Percentiles rank a stretch among this genome's conserved stretches.
Evolutionary conservation across 2,888 invertebrate species (phyloP).

Genomic region (Drosophila algonquin): DNA sequence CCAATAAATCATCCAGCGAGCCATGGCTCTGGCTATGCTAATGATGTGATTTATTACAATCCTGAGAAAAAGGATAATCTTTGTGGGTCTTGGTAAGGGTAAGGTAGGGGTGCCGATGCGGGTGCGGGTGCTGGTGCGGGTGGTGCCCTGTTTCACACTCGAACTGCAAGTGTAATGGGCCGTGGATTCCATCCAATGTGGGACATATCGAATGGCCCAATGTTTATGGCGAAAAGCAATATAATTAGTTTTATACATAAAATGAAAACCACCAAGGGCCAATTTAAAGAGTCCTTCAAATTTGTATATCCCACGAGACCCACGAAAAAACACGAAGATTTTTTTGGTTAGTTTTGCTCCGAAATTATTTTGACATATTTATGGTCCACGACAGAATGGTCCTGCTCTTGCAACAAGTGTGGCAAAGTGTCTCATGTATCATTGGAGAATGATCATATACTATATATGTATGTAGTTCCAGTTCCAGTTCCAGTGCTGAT

Average conservation of each 20-base stretch:
- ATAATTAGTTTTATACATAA: slow-evolving; percentile 54
- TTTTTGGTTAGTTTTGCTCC: slow-evolving; percentile 16
- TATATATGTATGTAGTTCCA: neutral
- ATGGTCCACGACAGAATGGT: slow-evolving; percentile 63
- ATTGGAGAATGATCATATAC: slow-evolving; percentile 32
- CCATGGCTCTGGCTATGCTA: slow-evolving; percentile 55
- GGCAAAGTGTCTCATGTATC: slow-evolving; percentile 65
- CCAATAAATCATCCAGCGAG: slow-evolving; percentile 62
- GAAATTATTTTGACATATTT: slow-evolving; percentile 80
- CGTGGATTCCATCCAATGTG: slow-evolving; percentile 50
- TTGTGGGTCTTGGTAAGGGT: slow-evolving; percentile 19
- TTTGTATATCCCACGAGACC: slow-evolving; percentile 69
- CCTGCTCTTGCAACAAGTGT: slow-evolving; percentile 60
- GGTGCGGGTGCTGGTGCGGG: slow-evolving; percentile 1
- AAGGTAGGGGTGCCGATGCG: slow-evolving; percentile 2
- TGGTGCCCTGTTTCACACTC: slow-evolving; percentile 72
- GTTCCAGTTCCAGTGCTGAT: slow-evolving; percentile 46
- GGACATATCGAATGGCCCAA: slow-evolving; percentile 50
- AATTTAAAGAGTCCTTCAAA: slow-evolving; percentile 21
- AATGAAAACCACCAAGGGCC: slow-evolving; percentile 38
- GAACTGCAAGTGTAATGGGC: slow-evolving; percentile 63
- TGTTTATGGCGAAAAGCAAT: slow-evolving; percentile 53
- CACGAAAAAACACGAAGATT: slow-evolving; percentile 20
- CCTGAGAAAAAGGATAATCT: slow-evolving; percentile 58
- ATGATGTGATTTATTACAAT: slow-evolving; percentile 74